Percentiles rank a stretch among this genome's conserved stretches.
These are phyloP conservation scores for Conops quadrifasciatus DNA, from an alignment of 2,888 invertebrate genomes.

Conservation along the genomic window DNA sequence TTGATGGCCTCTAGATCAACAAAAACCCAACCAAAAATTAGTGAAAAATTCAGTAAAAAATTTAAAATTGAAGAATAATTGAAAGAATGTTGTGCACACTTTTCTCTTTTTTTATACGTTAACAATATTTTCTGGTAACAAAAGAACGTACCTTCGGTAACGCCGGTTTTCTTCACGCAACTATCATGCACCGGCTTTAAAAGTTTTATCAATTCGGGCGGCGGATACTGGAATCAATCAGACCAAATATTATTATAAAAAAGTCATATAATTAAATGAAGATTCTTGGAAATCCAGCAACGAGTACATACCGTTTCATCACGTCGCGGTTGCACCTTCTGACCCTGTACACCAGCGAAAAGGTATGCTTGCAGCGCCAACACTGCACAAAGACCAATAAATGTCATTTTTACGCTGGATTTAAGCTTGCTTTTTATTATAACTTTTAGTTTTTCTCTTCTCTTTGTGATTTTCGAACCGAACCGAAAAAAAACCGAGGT, in stretches of 20 bases:
- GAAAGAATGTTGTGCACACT: too few relatives aligned
- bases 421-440: not conserved
- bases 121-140: not conserved
- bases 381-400: not conserved
- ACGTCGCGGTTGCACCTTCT: slow-evolving; percentile 50
- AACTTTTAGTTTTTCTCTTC: too few relatives aligned
- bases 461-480: not conserved
- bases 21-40: too few relatives aligned
- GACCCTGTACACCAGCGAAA: not conserved
- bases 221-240: slow-evolving; percentile 9
- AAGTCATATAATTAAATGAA: not conserved
- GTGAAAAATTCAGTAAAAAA: too few relatives aligned
- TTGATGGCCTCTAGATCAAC: slow-evolving; percentile 63
- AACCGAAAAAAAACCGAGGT: slow-evolving; percentile 36
- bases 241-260: slow-evolving; percentile 3
- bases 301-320: slow-evolving; percentile 54
- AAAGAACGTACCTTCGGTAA: not conserved
- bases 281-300: not conserved
- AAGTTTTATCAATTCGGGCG: not conserved
- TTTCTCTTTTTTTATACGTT: too few relatives aligned
- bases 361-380: slow-evolving; percentile 27
- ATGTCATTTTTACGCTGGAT: not conserved
- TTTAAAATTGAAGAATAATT: too few relatives aligned
- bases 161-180: not conserved
- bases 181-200: too few relatives aligned